Percentiles rank a stretch among this genome's conserved stretches.
These are phyloP conservation scores for Brachyhypopomus occidentalis DNA, from an alignment of 2,113 vertebrate genomes.

Conservation along the genomic window DNA sequence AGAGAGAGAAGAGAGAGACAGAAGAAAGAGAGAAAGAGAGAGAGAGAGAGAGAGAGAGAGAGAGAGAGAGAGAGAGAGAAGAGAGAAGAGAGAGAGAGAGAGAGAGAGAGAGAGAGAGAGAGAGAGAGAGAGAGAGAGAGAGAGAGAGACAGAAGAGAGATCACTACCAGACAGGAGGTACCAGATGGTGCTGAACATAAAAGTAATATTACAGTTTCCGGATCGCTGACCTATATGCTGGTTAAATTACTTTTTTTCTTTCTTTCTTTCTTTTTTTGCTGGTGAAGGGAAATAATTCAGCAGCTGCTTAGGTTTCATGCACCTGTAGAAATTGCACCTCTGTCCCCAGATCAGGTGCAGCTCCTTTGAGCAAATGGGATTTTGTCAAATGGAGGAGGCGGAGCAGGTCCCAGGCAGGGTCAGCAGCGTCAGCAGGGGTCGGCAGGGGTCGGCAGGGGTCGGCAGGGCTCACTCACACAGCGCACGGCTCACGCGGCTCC, in stretches of 20 bases:
- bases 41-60: too few species aligned
- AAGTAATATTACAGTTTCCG: conserved; percentile 67
- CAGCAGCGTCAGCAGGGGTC: too few species aligned
- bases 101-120: conserved; percentile 38
- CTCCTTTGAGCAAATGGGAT: conserved; percentile 56
- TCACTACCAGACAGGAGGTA: conserved; percentile 50
- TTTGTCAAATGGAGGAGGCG: conserved; percentile 53
- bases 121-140: conserved; percentile 41
- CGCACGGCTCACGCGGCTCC: too few species aligned
- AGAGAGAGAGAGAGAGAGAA: too few species aligned
- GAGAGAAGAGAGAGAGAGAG: too few species aligned
- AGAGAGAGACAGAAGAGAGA: conserved; percentile 37
- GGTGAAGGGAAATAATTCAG: conserved; percentile 48
- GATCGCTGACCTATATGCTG: conserved; percentile 61
- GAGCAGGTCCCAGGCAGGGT: background rate
- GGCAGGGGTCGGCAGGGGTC: too few species aligned
- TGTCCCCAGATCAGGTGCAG: conserved; percentile 48
- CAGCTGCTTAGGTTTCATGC: conserved; percentile 59
- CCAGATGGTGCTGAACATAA: conserved; percentile 62
- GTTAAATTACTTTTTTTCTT: conserved; percentile 61
- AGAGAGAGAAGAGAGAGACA: too few species aligned
- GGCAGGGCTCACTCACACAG: too few species aligned
- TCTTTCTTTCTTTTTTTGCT: conserved; percentile 37
- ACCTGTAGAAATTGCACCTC: conserved; percentile 54
- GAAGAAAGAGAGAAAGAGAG: too few species aligned